Evolutionary conservation across 1,140 invertebrate genomes (phyloP), one percentile per base, ranked within the genome.

Genomic region (Steinernema feltiae): DNA sequence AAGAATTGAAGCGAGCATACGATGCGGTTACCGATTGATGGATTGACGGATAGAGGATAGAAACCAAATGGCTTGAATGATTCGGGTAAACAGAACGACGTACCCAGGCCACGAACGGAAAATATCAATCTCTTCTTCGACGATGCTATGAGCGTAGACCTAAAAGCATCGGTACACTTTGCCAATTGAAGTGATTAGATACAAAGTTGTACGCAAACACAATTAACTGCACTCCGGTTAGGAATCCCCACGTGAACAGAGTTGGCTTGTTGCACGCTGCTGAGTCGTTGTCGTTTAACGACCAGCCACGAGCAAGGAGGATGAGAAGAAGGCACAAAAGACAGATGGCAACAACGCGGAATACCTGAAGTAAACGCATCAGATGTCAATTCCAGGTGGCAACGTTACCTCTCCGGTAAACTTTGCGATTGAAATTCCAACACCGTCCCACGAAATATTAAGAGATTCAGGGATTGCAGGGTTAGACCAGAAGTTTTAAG

Each of bases 121-220:
- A 17, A 81, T 74, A 31, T 81, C 80, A n/a, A 80, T 63, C 24
- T 63, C 78, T 18, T 82, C 79, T 18, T 81, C 79, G 1, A 53
- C 32, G 21, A 70, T 69, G 32, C 77, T 81, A 27, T 82, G 78
- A 1, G 77, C 79, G 35, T 80, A 81, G 30, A 80, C 30, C 81
- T 82, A 69, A 72, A n/a, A 79, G 73, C 18, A 78, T n/a, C n/a
- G n/a, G 41, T 73, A 1, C 30, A 83, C 24, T 31, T 30, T 27
- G 70, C 30, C 53, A 46, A 46, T 17, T 1, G 1, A 77, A 31
- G 48, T 29, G 15, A 70, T 18, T 17, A 69, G 73, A 63, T 89
- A 97, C 94, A 90, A 93, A 91, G 89, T 95, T 95, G 93, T 94
- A 97, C 72, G 95, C 91, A 88, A 96, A 98, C 0, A 98, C 89